phyloP scores from a whole-genome alignment of 2,113 vertebrate species.

The Lepisosteus oculatus region DNA sequence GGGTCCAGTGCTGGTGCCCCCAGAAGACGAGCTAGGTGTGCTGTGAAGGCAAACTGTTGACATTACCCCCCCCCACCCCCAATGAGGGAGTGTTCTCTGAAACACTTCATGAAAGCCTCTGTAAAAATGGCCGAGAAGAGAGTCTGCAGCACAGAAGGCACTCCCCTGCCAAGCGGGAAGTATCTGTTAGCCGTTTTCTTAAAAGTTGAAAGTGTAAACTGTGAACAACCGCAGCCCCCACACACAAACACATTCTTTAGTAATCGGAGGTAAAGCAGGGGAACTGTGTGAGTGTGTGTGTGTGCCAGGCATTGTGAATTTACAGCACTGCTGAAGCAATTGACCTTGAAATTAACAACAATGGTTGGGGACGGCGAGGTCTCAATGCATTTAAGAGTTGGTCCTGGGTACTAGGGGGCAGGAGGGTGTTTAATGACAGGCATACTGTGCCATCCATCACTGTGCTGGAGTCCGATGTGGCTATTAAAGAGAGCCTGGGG shows the following conservation, averaged over 20 bases:
- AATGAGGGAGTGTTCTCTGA: constrained; percentile 9
- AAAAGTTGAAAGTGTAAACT: no score
- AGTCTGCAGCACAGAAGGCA: constrained; percentile 25
- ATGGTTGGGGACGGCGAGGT: constrained; percentile 49
- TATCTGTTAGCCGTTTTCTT: constrained; percentile 56
- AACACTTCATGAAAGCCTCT: constrained; percentile 31
- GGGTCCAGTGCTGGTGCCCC: no score
- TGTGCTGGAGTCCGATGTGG: constrained; percentile 47
- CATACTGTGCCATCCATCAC: constrained; percentile 65
- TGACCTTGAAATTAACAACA: constrained; percentile 71
- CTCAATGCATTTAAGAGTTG: constrained; percentile 64
- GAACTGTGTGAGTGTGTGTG: constrained; percentile 18
- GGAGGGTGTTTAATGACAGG: constrained; percentile 69
- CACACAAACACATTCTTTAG: background rate
- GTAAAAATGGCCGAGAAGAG: no score
- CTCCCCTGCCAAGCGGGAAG: constrained; percentile 45
- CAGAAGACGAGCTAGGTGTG: no score
- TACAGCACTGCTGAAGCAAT: constrained; percentile 52
- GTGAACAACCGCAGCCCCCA: background rate
- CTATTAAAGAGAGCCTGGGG: constrained; percentile 30
- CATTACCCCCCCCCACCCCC: background rate
- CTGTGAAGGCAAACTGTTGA: no score
- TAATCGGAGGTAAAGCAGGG: background rate
- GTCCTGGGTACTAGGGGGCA: constrained; percentile 65
- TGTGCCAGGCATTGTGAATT: constrained; percentile 54